Percentiles rank a stretch among this genome's conserved stretches.
Conservation (phyloP, 2,113 vertebrate genomes). For the Alosa alosa region DNA sequence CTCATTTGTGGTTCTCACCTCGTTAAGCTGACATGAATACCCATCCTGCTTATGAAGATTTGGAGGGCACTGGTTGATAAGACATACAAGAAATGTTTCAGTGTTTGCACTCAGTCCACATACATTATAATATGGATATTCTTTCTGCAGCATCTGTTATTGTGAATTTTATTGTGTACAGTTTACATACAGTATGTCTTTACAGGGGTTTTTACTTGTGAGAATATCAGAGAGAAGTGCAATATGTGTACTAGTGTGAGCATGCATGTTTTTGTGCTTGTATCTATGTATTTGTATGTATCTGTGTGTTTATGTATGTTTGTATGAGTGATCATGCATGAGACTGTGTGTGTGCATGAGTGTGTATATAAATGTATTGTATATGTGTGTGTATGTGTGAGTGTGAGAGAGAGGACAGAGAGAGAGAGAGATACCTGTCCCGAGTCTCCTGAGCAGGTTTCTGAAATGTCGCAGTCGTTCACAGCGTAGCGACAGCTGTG, state of each 20-base stretch:
- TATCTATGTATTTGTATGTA: background rate
- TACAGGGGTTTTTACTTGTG: background rate
- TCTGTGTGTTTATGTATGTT: background rate
- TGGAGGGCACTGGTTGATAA: conserved; percentile 82
- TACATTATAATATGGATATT: background rate
- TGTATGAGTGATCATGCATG: background rate
- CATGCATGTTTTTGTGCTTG: background rate
- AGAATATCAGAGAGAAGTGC: too few species aligned
- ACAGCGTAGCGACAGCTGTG: conserved; percentile 91
- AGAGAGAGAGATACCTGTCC: conserved; percentile 81
- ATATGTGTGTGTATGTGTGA: too few species aligned
- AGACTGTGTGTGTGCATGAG: too few species aligned
- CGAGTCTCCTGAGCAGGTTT: conserved; percentile 93
- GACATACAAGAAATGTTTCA: conserved; percentile 22
- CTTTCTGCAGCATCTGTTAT: background rate
- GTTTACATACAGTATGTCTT: background rate
- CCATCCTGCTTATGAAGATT: conserved; percentile 99
- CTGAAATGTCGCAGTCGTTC: conserved; percentile 94
- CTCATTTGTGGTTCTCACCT: conserved; percentile 72
- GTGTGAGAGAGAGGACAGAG: too few species aligned
- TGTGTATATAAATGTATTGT: too few species aligned
- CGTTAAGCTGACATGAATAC: conserved; percentile 88
- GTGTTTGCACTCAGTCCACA: background rate
- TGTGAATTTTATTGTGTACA: background rate
- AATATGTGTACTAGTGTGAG: too few species aligned